phyloP scores from a whole-genome alignment of 35 echinoderm and acorn worm species.

The Apostichopus japonicus region DNA sequence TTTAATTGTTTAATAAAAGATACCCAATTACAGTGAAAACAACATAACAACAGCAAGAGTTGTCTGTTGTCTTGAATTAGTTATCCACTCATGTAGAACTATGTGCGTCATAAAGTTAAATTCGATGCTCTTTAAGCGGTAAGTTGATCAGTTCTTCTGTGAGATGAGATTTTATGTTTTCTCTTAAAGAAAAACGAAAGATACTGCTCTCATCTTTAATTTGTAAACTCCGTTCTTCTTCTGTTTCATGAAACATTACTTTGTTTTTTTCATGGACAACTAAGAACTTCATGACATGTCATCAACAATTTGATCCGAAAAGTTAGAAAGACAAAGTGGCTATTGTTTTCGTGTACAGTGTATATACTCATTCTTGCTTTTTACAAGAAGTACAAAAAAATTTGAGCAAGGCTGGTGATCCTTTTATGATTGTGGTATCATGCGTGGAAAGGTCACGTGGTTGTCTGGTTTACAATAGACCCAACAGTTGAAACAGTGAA shows the following conservation, averaged over 20 bases:
- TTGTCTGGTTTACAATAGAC: background rate
- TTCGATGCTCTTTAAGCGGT: background rate
- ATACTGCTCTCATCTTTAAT: background rate
- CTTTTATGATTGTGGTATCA: conserved; percentile 15
- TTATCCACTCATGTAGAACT: background rate
- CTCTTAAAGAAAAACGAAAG: background rate
- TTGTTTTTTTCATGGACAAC: background rate
- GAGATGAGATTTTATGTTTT: too few relatives aligned
- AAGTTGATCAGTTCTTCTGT: background rate
- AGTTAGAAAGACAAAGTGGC: background rate
- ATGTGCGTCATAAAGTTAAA: background rate
- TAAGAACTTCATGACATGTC: too few relatives aligned
- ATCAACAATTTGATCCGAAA: background rate
- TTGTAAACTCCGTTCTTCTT: background rate
- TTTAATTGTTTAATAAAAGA: conserved; percentile 1
- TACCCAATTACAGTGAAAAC: background rate
- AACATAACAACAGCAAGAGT: background rate
- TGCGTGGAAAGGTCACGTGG: conserved; percentile 32
- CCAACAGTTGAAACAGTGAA: too few relatives aligned
- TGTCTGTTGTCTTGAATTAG: background rate
- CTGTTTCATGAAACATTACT: background rate
- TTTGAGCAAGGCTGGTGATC: background rate
- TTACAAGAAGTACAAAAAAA: background rate
- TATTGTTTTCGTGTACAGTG: background rate
- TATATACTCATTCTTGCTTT: background rate